Conservation (phyloP, 1,140 invertebrate species). For the Drosophila arawakana region DNA sequence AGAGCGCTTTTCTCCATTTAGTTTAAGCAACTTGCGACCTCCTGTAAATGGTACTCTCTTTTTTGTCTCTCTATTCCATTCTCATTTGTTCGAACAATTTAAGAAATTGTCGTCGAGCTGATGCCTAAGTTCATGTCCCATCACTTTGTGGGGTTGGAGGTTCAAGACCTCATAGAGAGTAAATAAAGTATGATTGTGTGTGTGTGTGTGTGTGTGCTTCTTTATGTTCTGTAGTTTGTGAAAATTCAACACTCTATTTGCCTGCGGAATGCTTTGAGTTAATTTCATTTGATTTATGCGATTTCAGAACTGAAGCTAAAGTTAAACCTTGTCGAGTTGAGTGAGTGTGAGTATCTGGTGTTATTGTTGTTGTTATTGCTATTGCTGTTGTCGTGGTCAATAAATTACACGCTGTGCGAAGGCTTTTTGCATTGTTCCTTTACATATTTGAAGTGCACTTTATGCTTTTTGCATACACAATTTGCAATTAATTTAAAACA, state of each 20-base stretch:
- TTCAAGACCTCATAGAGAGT: constrained; percentile 60
- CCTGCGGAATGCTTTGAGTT: constrained; percentile 55
- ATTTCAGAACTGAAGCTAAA: constrained; percentile 32
- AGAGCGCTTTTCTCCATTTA: constrained; percentile 16
- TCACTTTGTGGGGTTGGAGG: constrained; percentile 13
- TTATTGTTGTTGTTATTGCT: constrained; percentile 24
- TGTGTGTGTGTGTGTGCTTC: constrained; percentile 13
- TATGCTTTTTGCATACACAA: constrained; percentile 75
- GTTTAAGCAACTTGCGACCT: constrained; percentile 58
- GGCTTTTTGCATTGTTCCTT: constrained; percentile 65
- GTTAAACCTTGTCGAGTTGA: constrained; percentile 1
- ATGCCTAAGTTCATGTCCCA: constrained; percentile 31
- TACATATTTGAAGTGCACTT: constrained; percentile 77
- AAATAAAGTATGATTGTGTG: constrained; percentile 74
- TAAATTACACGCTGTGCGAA: constrained; percentile 75
- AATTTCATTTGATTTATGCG: constrained; percentile 79
- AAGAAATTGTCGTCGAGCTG: constrained; percentile 68
- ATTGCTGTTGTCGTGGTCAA: constrained; percentile 64
- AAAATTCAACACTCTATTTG: constrained; percentile 70
- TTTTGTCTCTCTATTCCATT: constrained; percentile 39
- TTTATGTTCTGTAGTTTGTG: constrained; percentile 53
- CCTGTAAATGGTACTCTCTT: constrained; percentile 40
- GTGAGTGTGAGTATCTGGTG: constrained; percentile 26
- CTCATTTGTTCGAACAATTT: constrained; percentile 73
- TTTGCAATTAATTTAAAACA: constrained; percentile 79